These are phyloP conservation scores for Rhegmatorhina hoffmannsi DNA, from an alignment of 2,113 vertebrate species.

Conservation along the genomic window DNA sequence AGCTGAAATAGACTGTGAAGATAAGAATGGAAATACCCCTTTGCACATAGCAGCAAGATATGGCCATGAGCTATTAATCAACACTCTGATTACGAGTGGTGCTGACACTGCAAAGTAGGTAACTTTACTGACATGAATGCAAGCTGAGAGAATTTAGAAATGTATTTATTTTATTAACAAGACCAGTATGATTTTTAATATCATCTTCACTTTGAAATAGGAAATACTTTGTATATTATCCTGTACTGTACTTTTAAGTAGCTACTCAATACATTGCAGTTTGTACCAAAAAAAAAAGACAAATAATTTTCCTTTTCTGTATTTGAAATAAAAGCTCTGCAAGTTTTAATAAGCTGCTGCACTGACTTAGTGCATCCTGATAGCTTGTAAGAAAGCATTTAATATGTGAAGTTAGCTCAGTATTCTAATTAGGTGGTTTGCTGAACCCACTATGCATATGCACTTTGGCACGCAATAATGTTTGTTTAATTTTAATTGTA, in stretches of 20 bases:
- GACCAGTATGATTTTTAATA: not conserved
- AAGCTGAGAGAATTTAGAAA: not conserved
- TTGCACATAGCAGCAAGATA: slow-evolving; percentile 97
- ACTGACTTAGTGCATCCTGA: not conserved
- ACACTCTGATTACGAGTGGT: slow-evolving; percentile 94
- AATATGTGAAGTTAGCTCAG: not conserved
- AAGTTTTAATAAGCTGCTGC: not conserved
- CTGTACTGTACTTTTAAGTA: not conserved
- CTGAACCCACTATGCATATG: not conserved
- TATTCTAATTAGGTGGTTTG: not conserved
- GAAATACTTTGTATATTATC: not conserved
- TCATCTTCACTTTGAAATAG: not conserved
- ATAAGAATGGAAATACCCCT: slow-evolving; percentile 97
- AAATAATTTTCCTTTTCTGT: not conserved
- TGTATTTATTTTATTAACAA: not conserved
- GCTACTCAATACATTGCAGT: not conserved
- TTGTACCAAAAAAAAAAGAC: not conserved
- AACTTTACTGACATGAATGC: not conserved
- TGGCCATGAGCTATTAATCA: slow-evolving; percentile 97
- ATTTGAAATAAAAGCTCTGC: not conserved
- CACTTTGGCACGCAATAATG: slow-evolving; percentile 3
- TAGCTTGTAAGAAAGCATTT: not conserved
- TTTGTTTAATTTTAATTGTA: slow-evolving; percentile 59
- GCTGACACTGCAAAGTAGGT: slow-evolving; percentile 97
- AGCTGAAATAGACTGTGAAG: slow-evolving; percentile 97